Base-by-base conservation (phyloP, 2,797 vertebrate species). In the Miichthys miiuy region DNA sequence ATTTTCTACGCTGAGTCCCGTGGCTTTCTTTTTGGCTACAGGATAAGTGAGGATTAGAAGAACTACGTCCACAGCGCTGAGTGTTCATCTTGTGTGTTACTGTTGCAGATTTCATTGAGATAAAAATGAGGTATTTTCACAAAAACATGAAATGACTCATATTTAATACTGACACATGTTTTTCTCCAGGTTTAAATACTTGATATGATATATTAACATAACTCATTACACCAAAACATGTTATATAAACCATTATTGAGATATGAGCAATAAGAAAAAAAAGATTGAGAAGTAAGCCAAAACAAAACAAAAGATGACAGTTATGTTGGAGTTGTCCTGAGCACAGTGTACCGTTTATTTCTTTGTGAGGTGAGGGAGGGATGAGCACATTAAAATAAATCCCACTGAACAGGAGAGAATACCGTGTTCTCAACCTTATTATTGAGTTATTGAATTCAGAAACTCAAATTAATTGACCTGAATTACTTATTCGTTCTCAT, bases 41-140 rank as follows among this genome's bases (percentile, higher is more conserved):
- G 51, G 72, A 44, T 41, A 54, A 55, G 46, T 57, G 16, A 72
- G 12, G 14, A 27, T 70, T 77, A 85, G 17, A 79, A 64, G 58
- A 79, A 41, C 34, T 9, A 47, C 50, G 41, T 50, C 52, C 6
- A 42, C 44, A 50, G 38, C 52, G 27, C 5, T 27, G 25, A 21
- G 21, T 34, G 34, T 8, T 72, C 20, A 42, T 41, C 1, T 8
- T 34, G 41, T 18, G 25, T 58, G 48, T 46, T 61, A 41, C 16
- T 65, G 56, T 23, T n/a, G 9, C 27, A 50, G 41, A 66, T 30
- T 50, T 57, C 18, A 65, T 73, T 62, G 11, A 48, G 12, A 46
- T 27, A 30, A 57, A 57, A 67, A 61, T 62, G 52, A 10, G 4
- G 34, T 13, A 51, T 27, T 47, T 47, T 48, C 60, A 68, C 8